A percentile compares a stretch with the other conserved stretches of the same genome.
Conservation (phyloP, 30 jellyfish, hydroid and myxozoan genomes). For the Haliclystus octoradiatus region DNA sequence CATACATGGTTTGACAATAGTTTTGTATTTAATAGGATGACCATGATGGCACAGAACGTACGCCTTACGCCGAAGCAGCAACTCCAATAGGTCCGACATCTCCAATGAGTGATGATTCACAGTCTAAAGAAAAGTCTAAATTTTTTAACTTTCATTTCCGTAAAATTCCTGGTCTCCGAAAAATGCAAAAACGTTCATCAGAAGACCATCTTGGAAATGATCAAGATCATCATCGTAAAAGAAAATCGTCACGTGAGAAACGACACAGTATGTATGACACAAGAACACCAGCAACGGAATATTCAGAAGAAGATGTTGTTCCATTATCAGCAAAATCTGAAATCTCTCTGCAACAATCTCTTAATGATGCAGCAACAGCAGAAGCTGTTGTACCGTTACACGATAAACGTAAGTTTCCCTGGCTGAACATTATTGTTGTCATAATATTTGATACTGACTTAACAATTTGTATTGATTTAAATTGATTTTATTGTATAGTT, state of each 20-base stretch:
- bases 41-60: too few species aligned
- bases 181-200: neutral
- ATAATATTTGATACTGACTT: too few species aligned
- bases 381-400: slow-evolving; percentile 41
- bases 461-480: too few species aligned
- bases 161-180: neutral
- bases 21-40: too few species aligned
- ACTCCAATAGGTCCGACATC: neutral
- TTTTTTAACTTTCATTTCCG: neutral
- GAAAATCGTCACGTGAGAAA: neutral
- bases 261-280: neutral
- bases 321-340: slow-evolving; percentile 11
- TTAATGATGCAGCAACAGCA: slow-evolving; percentile 27
- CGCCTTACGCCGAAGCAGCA: too few species aligned
- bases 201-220: neutral
- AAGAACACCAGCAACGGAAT: neutral
- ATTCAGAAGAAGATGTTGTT: neutral
- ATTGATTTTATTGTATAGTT: too few species aligned
- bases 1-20: too few species aligned
- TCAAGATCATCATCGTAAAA: neutral
- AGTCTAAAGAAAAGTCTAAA: neutral
- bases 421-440: too few species aligned
- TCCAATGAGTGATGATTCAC: neutral
- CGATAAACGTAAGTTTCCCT: slow-evolving; percentile 23
- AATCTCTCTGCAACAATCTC: neutral